These are phyloP conservation scores for Amphipyra berbera DNA, from an alignment of 2,888 invertebrate species.

Conservation along the genomic window DNA sequence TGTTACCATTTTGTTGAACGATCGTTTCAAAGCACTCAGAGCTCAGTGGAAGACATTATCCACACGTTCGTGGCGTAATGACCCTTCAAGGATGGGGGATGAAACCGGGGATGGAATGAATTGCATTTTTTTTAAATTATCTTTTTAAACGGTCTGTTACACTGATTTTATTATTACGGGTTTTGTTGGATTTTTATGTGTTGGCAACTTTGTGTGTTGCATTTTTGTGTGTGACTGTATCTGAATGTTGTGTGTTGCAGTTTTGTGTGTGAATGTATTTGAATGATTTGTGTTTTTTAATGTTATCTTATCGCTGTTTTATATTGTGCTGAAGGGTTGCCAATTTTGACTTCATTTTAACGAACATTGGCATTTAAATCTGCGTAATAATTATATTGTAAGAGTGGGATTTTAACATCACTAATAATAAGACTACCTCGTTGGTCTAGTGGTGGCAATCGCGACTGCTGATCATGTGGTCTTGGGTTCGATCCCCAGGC, in stretches of 20 bases:
- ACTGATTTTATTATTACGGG: constrained; percentile 56
- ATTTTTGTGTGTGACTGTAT: not conserved
- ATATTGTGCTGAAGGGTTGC: not conserved
- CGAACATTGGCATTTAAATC: too few relatives aligned
- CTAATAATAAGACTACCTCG: too few relatives aligned
- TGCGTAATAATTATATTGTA: too few relatives aligned
- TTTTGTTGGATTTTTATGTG: constrained; percentile 32
- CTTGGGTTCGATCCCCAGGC: too few relatives aligned
- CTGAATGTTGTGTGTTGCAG: not conserved
- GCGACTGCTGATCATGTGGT: too few relatives aligned
- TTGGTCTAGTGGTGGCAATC: too few relatives aligned
- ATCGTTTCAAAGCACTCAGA: constrained; percentile 65
- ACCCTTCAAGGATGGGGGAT: constrained; percentile 68
- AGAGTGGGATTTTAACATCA: too few relatives aligned
- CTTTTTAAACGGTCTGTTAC: constrained; percentile 59
- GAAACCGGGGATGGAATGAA: constrained; percentile 56
- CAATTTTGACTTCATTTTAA: too few relatives aligned
- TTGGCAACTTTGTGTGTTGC: constrained; percentile 29
- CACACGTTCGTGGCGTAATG: constrained; percentile 77
- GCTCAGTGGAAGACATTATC: constrained; percentile 74
- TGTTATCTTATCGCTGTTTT: not conserved
- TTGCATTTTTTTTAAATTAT: constrained; percentile 57
- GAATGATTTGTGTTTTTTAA: not conserved
- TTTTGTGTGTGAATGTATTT: not conserved
- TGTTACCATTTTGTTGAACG: constrained; percentile 69